Base-by-base conservation (phyloP, 2,888 invertebrate genomes). In the Nudaria mundana region DNA sequence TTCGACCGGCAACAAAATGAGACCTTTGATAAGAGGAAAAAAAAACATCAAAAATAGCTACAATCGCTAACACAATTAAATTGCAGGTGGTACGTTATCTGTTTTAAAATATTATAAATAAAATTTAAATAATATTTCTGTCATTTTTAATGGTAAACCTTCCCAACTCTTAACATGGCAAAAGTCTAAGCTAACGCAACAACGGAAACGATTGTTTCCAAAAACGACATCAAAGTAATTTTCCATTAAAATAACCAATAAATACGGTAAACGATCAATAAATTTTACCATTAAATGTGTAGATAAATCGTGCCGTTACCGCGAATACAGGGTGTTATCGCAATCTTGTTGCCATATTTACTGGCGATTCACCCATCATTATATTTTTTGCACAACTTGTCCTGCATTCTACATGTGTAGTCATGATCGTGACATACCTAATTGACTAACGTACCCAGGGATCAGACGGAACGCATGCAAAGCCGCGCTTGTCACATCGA, bases 401-500 rank as follows among this genome's bases (percentile, higher is more conserved):
- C 44, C 39, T 38, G 52, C 54, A 64, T 52, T 48, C 46, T 37
- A 56, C 52, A 60, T 62, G 62, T 61, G 57, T 41, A 63, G 62
- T 56, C 64, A 62, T 46, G 58, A 57, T 60, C 63, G 62, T 63
- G 63, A 67, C 70, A 61, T 56, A 49, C 61, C 75, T 75, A 74
- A 76, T 75, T 73, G 76, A 73, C 71, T 67, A 66, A 59, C 60
- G 63, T 60, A 59, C 40, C 56, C 54, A 47, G 57, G 51, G 58
- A 58, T 58, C 54, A 51, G 58, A 63, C 64, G 66, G 63, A 63
- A 71, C 74, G 70, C 67, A 71, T 70, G 71, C 74, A 76, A 74
- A 74, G 71, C 48, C 50, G 51, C 50, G 60, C 61, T 66, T 78
- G 81, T 79, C 81, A 78, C 68, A 66, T 70, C 69, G 72, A 72